Evolutionary conservation across 64 coral and sea anemone genomes (phyloP).

Genomic region (Trachythela sp.): DNA sequence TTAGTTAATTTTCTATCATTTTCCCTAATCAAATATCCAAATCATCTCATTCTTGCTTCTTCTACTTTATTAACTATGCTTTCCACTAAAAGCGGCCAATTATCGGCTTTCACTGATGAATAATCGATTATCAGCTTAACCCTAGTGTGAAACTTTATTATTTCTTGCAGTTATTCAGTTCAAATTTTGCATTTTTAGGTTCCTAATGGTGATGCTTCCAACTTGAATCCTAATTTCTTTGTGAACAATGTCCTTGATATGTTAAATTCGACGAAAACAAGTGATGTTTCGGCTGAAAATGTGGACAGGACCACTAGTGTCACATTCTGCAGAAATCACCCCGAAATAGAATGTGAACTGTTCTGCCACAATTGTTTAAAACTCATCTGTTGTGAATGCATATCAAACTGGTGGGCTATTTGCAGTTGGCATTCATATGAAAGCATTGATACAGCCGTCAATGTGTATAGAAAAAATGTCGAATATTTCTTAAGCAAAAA

Average conservation of each 20-base stretch:
- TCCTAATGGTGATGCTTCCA: conserved; percentile 8
- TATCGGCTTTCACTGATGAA: too few relatives aligned
- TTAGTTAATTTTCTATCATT: too few relatives aligned
- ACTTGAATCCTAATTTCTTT: conserved; percentile 5
- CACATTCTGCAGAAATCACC: neutral
- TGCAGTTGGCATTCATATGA: neutral
- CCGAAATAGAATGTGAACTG: neutral
- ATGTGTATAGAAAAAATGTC: neutral
- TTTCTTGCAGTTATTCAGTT: neutral
- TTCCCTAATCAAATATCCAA: too few relatives aligned
- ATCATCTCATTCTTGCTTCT: too few relatives aligned
- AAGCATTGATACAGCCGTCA: neutral
- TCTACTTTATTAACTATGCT: too few relatives aligned
- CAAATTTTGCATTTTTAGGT: neutral
- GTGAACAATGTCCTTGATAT: neutral
- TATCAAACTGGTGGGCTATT: neutral
- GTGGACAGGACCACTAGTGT: too few relatives aligned
- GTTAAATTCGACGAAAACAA: neutral
- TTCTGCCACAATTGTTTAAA: neutral
- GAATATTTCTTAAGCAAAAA: neutral
- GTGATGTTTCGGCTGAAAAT: neutral
- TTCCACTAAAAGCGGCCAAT: too few relatives aligned
- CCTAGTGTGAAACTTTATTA: too few relatives aligned
- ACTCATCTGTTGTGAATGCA: neutral
- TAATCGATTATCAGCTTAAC: too few relatives aligned